Evolutionary conservation across 2,888 invertebrate species (phyloP), one percentile per base, ranked within the genome.

Genomic region (Lasioglossum pauxillum): DNA sequence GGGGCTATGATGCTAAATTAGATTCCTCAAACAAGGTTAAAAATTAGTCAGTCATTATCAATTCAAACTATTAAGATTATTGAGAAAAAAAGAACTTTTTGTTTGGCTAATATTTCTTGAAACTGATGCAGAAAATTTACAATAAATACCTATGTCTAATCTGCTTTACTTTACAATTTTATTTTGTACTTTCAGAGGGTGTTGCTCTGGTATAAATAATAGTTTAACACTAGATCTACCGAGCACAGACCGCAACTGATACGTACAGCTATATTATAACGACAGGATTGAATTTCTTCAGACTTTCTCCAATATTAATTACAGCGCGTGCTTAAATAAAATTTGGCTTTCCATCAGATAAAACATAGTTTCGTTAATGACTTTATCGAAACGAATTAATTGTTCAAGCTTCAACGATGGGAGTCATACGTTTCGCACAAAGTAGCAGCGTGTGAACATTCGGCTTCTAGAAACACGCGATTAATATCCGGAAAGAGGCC

Each of bases 281-380:
- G 57, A 57, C n/a, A n/a, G 57, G 57, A 57, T 57, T 12, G 57
- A 57, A n/a, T 57, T 57, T 57, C 57, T 57, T 57, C n/a, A n/a
- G n/a, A 5, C 57, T 57, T 57, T 57, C 57, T n/a, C 5, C 57
- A n/a, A 57, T 57, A 4, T 57, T n/a, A 0, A 12, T n/a, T 12
- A 23, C n/a, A n/a, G 23, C 57, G 3, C 10, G 53, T 23, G 8
- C 23, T 53, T 23, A n/a, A 53, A 7, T 53, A 53, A 53, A 53
- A 53, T 23, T 53, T 23, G 23, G 19, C 2, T 23, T 53, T 23
- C 8, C 23, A 23, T 53, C 8, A 2, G 5, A 23, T 53, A 2
- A 23, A 53, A 23, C 23, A 19, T 49, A 49, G 49, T 19, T 23
- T 19, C 19, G 7, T 23, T 8, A 10, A 53, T 53, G 57, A n/a